Percentiles rank a stretch among this genome's conserved stretches.
These are phyloP conservation scores for Aldrovandia affinis DNA, from an alignment of 2,797 vertebrate species.

Conservation along the genomic window DNA sequence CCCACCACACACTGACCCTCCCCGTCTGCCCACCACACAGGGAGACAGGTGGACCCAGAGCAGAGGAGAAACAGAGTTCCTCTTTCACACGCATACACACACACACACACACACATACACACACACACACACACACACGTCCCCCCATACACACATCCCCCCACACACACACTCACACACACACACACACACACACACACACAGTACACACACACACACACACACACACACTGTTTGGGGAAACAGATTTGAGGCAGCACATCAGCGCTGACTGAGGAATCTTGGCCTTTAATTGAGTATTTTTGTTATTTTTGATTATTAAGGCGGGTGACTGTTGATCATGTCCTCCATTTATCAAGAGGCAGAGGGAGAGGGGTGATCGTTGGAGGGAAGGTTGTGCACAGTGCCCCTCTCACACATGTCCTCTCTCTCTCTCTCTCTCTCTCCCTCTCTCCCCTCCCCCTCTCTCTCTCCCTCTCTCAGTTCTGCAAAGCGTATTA, in stretches of 20 bases:
- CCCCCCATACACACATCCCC: background rate
- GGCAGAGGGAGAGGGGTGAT: background rate
- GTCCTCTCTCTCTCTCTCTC: background rate
- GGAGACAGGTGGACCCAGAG: background rate
- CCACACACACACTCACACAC: too few species aligned
- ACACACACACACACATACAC: background rate
- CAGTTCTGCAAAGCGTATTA: constrained; percentile 98
- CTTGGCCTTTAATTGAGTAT: too few species aligned
- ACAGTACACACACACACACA: too few species aligned
- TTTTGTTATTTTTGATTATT: background rate
- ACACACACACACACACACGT: background rate
- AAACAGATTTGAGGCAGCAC: too few species aligned
- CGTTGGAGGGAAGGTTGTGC: background rate
- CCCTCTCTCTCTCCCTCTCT: constrained; percentile 1
- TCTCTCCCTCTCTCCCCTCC: background rate
- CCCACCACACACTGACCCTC: constrained; percentile 4
- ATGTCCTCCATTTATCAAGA: background rate
- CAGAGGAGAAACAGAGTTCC: background rate
- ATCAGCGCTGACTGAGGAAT: too few species aligned
- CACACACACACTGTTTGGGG: too few species aligned
- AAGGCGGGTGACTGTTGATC: background rate
- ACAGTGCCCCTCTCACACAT: background rate
- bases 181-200: constrained; percentile 66
- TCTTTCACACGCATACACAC: background rate
- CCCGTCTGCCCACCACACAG: background rate